phyloP scores from a whole-genome alignment of 2,797 vertebrate genomes.

The Notolabrus celidotus region DNA sequence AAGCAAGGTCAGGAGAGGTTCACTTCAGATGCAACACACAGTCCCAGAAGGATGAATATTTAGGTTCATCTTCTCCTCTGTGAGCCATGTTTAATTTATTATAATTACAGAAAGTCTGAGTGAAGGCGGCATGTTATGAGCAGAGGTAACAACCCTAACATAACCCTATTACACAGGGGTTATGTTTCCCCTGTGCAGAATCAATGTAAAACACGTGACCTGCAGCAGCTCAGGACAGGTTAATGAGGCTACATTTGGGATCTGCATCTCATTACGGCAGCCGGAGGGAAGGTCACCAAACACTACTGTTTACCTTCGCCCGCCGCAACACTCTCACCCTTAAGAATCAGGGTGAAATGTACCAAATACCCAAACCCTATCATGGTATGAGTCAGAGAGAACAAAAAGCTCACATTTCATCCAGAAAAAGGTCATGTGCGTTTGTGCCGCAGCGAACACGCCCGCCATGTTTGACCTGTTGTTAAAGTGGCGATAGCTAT shows the following conservation, averaged over 20 bases:
- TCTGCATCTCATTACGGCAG: constrained; percentile 86
- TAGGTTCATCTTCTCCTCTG: constrained; percentile 80
- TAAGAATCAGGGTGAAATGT: constrained; percentile 38
- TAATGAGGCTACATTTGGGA: constrained; percentile 89
- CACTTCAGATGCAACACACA: constrained; percentile 70
- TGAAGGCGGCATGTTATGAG: constrained; percentile 90
- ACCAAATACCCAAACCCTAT: constrained; percentile 26
- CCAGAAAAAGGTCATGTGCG: constrained; percentile 34
- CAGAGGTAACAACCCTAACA: constrained; percentile 92
- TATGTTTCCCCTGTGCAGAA: constrained; percentile 87
- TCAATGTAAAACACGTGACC: constrained; percentile 93
- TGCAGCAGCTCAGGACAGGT: constrained; percentile 90
- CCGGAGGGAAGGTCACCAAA: constrained; percentile 82
- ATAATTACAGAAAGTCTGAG: constrained; percentile 88
- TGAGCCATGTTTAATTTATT: constrained; percentile 91
- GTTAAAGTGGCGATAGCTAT: constrained; percentile 68
- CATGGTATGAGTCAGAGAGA: constrained; percentile 21
- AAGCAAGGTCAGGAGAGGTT: constrained; percentile 72
- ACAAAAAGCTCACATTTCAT: constrained; percentile 29
- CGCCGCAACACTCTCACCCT: constrained; percentile 16
- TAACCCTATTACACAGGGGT: constrained; percentile 91
- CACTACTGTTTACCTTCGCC: constrained; percentile 57
- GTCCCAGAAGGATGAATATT: constrained; percentile 80
- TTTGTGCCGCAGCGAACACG: constrained; percentile 7
- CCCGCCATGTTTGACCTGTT: constrained; percentile 71